Base-by-base conservation (phyloP, 1,140 invertebrate genomes). In the Drosophila tropicalis region DNA sequence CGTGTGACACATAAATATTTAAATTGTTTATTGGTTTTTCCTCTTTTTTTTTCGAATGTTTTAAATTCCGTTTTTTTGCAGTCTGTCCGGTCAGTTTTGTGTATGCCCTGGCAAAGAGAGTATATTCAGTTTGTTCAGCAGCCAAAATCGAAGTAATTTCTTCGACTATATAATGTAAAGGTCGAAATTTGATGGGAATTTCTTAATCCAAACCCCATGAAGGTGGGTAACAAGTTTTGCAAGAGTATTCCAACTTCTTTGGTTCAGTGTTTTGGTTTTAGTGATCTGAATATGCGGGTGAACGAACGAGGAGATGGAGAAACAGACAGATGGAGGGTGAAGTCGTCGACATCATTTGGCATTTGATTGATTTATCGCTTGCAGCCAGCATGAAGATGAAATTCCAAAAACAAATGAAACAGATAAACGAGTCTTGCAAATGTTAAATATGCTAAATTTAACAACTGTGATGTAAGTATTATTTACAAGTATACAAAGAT, bases 241-340 rank as follows among this genome's bases (percentile, higher is more conserved):
- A 40, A 65, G 61, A 29, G 54, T 51, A 39, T 39, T 39, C 36
- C 10, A 39, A 13, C 3, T 39, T 54, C 39, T 41, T 44, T 17
- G 17, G 36, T 3, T 17, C 2, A 9, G 1, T 47, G 9, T 10
- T 56, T 7, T 56, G 5, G 10, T n/a, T 56, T n/a, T 17, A 56
- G 54, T 56, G 54, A 29, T 58, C 22, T 10, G 63, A 25, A 32
- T 51, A 73, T 77, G 75, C 75, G 75, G 75, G 75, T 61, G 67
- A 51, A 12, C 1, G 17, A 17, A 51, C 9, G 36, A 39, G 10
- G 36, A 29, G 36, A 39, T 1, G 36, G 4, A 74, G 15, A 15
- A 34, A 10, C 22, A 25, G 19, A 22, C 25, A 10, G 56, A 58
- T 6, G 32, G 17, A 19, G 9, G 13, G 55, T 17, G 32, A n/a